phyloP scores from a whole-genome alignment of 1,140 invertebrate genomes.

The Cydia strobilella region DNA sequence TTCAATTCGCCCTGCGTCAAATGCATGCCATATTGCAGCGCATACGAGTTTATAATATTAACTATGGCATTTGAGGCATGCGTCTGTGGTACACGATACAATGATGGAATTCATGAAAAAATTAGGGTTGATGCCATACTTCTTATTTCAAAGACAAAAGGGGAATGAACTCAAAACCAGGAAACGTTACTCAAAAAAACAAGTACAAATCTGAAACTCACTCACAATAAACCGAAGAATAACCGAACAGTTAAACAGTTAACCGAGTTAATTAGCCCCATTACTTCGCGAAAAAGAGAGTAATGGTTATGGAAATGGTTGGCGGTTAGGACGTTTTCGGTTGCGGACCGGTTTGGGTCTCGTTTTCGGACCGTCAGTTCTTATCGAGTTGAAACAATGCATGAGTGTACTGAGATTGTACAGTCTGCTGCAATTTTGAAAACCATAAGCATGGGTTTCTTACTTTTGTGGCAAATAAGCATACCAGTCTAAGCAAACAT shows the following conservation, averaged over 20 bases:
- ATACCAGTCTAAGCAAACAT: not conserved
- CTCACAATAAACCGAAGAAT: not conserved
- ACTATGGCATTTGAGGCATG: too few species aligned
- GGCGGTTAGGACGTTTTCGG: not conserved
- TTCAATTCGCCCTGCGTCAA: too few species aligned
- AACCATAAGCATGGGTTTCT: not conserved
- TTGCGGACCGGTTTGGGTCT: not conserved
- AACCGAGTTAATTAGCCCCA: constrained; percentile 4
- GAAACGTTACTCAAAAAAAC: not conserved
- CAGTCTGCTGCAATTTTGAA: constrained; percentile 1
- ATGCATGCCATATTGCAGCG: too few species aligned
- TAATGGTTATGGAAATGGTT: not conserved
- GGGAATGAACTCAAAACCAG: not conserved
- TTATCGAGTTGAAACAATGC: constrained; percentile 17
- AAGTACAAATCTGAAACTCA: constrained; percentile 5
- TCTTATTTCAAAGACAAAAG: too few species aligned
- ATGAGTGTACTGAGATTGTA: constrained; percentile 29
- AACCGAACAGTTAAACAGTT: not conserved
- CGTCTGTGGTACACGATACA: too few species aligned
- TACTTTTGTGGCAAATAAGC: too few species aligned
- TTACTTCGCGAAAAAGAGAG: not conserved
- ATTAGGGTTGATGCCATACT: too few species aligned
- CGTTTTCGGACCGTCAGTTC: constrained; percentile 2
- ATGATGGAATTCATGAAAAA: too few species aligned
- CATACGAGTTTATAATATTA: too few species aligned